Evolutionary conservation across 1,140 invertebrate genomes (phyloP), one percentile per base, ranked within the genome.

Genomic region (Procambarus clarkii): DNA sequence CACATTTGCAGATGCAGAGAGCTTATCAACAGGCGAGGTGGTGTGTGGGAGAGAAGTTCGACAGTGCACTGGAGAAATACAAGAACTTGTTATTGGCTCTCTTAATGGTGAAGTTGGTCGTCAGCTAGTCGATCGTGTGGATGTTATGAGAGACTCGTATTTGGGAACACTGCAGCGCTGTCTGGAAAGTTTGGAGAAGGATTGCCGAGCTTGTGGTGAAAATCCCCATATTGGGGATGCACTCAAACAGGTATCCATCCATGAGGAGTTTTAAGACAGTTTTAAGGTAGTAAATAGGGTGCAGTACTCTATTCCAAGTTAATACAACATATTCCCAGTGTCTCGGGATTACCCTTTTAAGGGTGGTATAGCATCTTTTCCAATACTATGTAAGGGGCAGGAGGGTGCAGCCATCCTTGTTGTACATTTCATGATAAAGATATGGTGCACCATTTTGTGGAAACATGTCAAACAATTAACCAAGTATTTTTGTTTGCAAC

Each of bases 81-180:
- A 98, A 93, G 96, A 96, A 94, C 94, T 96, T 80, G 97, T 98
- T 9, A 94, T 98, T 0, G 95, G 95, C 2, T 96, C 96, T 89
- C 94, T 98, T 21, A 97, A 97, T 92, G 96, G 96, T 91, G 96
- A 96, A 87, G 97, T 98, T 4, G 98, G 97, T 24, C 95, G 96
- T 81, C 97, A 98, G 94, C 94, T 98, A 45, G 96, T 98, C 5
- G 96, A 96, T 71, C 98, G 97, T 18, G 96, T 98, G 0, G 96
- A 98, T 93, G 97, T 97, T 94, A 95, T 98, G 9, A 96, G 97
- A 91, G 97, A 98, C 78, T 97, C 96, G 1, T 98, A 97, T 93
- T 96, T 98, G 86, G 97, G 97, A 1, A 98, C 97, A 0, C 94
- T 98, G 54, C 96, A 97, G 94, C 95, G 97, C 34, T 97, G 96